Evolutionary conservation across 1,140 invertebrate genomes (phyloP).

Genomic region (Hylyphantes graminicola): DNA sequence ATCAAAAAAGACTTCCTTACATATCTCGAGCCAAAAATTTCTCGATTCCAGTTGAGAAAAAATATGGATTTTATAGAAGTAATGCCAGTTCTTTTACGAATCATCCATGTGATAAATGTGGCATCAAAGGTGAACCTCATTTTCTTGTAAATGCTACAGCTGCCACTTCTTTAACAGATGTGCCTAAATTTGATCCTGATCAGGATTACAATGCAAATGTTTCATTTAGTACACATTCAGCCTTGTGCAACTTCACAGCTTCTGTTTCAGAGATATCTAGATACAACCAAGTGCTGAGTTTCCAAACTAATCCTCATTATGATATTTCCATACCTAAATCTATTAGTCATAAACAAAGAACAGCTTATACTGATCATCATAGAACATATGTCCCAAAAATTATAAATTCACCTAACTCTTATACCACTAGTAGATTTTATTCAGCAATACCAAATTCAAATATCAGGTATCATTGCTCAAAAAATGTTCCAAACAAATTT

Average conservation of each 20-base stretch:
- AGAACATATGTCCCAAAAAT: slow-evolving; percentile 21
- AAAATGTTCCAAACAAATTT: not conserved
- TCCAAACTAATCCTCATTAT: slow-evolving; percentile 30
- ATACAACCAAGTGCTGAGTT: slow-evolving; percentile 39
- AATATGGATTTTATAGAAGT: slow-evolving; percentile 25
- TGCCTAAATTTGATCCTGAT: not conserved
- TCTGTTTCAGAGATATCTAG: slow-evolving; percentile 27
- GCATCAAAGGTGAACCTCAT: slow-evolving; percentile 1
- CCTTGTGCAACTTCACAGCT: slow-evolving; percentile 33
- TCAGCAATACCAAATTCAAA: slow-evolving; percentile 11
- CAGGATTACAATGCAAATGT: slow-evolving; percentile 44
- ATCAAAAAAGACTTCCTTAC: slow-evolving; percentile 12
- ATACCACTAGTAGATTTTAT: slow-evolving; percentile 8
- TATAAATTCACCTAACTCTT: slow-evolving; percentile 1
- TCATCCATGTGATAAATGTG: slow-evolving; percentile 49
- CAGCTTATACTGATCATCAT: slow-evolving; percentile 24
- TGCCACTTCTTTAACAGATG: not conserved
- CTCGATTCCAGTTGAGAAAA: slow-evolving; percentile 24
- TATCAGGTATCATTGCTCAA: slow-evolving; percentile 19
- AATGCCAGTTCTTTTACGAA: slow-evolving; percentile 18
- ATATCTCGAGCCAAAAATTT: slow-evolving; percentile 40
- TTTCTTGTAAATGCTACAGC: slow-evolving; percentile 14
- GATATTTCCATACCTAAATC: slow-evolving; percentile 23
- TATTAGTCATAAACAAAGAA: slow-evolving; percentile 13
- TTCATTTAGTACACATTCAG: slow-evolving; percentile 29